Evolutionary conservation across 2,113 vertebrate genomes (phyloP).

Genomic region (Sapajus apella): DNA sequence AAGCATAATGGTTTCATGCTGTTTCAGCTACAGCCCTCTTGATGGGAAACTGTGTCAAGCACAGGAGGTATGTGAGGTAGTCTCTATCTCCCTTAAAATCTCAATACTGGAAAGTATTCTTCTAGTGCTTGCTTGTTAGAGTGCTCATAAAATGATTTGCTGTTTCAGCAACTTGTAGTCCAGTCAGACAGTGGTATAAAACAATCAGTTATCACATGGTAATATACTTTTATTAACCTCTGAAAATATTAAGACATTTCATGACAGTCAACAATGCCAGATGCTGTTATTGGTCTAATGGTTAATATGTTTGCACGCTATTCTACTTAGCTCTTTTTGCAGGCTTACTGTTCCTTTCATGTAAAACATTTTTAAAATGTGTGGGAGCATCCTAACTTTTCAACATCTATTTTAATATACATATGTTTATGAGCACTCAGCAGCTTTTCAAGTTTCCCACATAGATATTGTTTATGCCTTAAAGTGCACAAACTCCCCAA

Average conservation of each 20-base stretch:
- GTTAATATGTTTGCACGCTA: constrained; percentile 57
- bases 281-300: constrained; percentile 65
- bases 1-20: neutral
- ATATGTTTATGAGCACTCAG: constrained; percentile 53
- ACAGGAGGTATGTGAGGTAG: neutral
- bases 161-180: constrained; percentile 70
- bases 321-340: constrained; percentile 44
- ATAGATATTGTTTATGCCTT: neutral
- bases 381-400: constrained; percentile 60
- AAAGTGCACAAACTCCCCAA: neutral
- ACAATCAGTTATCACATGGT: constrained; percentile 58
- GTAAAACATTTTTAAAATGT: constrained; percentile 65
- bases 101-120: neutral
- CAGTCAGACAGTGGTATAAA: constrained; percentile 57
- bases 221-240: constrained; percentile 67
- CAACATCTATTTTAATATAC: constrained; percentile 53
- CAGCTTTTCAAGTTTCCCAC: constrained; percentile 16
- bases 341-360: constrained; percentile 49
- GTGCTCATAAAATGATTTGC: constrained; percentile 60
- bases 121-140: constrained; percentile 49
- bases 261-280: constrained; percentile 45
- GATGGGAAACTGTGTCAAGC: constrained; percentile 14
- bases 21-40: neutral
- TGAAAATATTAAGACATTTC: constrained; percentile 68
- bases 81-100: constrained; percentile 48